Percentiles rank a stretch among this genome's conserved stretches.
These are phyloP conservation scores for Aldabrachelys gigantea DNA, from an alignment of 2,113 vertebrate genomes.

Conservation along the genomic window DNA sequence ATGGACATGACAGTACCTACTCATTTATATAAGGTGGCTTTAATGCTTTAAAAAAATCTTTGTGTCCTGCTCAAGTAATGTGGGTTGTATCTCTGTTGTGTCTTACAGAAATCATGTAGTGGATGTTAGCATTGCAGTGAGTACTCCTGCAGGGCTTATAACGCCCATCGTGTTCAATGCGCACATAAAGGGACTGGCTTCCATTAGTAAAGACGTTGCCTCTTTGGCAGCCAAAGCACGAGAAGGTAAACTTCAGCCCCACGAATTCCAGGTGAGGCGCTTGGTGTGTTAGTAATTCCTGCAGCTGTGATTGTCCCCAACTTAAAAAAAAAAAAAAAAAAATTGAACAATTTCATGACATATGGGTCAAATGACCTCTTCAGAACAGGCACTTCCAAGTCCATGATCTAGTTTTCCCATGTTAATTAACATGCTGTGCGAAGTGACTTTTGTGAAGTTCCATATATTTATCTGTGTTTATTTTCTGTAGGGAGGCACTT, in stretches of 20 bases:
- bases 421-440: accelerated
- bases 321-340: too few species aligned
- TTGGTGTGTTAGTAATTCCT: accelerated
- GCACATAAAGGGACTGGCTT: slow-evolving; percentile 91
- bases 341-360: neutral
- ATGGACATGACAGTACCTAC: accelerated
- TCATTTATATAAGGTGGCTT: neutral
- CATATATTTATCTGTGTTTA: neutral
- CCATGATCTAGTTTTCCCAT: neutral
- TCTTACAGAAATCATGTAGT: slow-evolving; percentile 93
- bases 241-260: slow-evolving; percentile 95
- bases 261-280: slow-evolving; percentile 92
- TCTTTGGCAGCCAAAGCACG: slow-evolving; percentile 90
- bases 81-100: neutral
- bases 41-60: neutral
- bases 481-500: slow-evolving; percentile 91
- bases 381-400: neutral
- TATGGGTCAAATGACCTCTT: neutral
- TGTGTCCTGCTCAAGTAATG: neutral
- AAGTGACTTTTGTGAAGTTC: neutral
- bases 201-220: slow-evolving; percentile 88
- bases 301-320: neutral
- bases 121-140: slow-evolving; percentile 94
- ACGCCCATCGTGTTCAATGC: slow-evolving; percentile 98
- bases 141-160: slow-evolving; percentile 92